Evolutionary conservation across 2,797 vertebrate genomes (phyloP).

Genomic region (Ambastaia sidthimunki): DNA sequence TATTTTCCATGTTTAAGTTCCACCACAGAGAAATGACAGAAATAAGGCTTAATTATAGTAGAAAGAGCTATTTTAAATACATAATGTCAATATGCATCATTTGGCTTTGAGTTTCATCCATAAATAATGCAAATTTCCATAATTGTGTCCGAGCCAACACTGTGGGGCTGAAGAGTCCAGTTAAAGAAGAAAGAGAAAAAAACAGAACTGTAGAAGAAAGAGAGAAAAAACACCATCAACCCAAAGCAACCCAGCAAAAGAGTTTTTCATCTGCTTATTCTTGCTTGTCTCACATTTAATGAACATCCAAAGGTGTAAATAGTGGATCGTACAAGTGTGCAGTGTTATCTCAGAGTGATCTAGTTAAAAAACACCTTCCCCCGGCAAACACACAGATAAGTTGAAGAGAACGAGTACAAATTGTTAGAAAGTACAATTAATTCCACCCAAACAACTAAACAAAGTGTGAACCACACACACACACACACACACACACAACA

Average conservation of each 20-base stretch:
- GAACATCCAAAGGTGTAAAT: conserved; percentile 93
- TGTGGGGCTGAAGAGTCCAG: background rate
- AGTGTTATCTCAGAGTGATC: conserved; percentile 72
- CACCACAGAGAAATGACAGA: conserved; percentile 36
- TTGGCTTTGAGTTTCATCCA: conserved; percentile 36
- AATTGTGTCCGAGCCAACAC: conserved; percentile 36
- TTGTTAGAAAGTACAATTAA: conserved; percentile 85
- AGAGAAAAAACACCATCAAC: background rate
- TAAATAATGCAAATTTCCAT: conserved; percentile 43
- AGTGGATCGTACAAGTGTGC: conserved; percentile 90
- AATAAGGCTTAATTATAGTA: conserved; percentile 44
- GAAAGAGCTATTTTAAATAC: conserved; percentile 32
- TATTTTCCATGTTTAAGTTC: conserved; percentile 14
- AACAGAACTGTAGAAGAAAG: conserved; percentile 16
- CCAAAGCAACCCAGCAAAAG: background rate
- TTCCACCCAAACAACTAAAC: conserved; percentile 51
- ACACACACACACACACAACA: no score
- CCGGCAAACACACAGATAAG: conserved; percentile 41
- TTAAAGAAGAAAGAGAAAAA: conserved; percentile 14
- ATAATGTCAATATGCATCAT: conserved; percentile 34
- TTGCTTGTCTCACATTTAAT: conserved; percentile 78
- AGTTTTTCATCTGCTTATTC: conserved; percentile 20
- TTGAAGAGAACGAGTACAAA: conserved; percentile 63
- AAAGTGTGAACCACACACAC: background rate
- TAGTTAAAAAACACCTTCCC: conserved; percentile 33